Conservation (phyloP, 1,140 invertebrate genomes). For the Drosophila teissieri region DNA sequence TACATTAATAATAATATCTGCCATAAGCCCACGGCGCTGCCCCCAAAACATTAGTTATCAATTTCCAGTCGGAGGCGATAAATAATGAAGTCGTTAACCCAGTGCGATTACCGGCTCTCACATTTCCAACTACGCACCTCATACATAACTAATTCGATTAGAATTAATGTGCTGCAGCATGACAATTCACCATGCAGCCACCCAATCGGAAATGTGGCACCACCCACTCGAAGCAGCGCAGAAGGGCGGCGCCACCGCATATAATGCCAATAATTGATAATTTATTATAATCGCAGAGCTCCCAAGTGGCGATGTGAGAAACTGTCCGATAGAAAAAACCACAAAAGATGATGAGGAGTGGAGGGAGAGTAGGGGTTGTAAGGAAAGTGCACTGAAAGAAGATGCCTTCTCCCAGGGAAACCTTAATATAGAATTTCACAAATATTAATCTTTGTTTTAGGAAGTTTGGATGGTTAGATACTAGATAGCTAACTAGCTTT, state of each 20-base stretch:
- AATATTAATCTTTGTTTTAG: no score
- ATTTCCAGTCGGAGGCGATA: conserved; percentile 30
- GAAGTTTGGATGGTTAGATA: no score
- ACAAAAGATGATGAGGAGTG: conserved; percentile 16
- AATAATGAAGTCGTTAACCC: conserved; percentile 44
- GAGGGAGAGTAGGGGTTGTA: conserved; percentile 12
- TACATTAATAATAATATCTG: conserved; percentile 41
- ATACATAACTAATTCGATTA: conserved; percentile 63
- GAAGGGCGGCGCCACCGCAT: conserved; percentile 33
- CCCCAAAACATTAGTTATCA: conserved; percentile 21
- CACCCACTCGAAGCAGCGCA: conserved; percentile 28
- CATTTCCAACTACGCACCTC: conserved; percentile 43
- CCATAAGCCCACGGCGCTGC: conserved; percentile 19
- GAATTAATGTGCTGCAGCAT: conserved; percentile 52
- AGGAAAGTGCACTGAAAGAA: conserved; percentile 8
- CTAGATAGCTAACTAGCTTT: no score
- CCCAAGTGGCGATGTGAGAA: conserved; percentile 42
- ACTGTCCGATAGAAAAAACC: conserved; percentile 23
- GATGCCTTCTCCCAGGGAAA: no score
- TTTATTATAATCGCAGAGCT: conserved; percentile 76
- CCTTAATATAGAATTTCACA: no score
- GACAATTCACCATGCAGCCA: conserved; percentile 32
- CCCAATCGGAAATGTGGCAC: conserved; percentile 31
- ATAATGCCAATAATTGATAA: conserved; percentile 82
- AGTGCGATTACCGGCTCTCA: conserved; percentile 38